These are phyloP conservation scores for Pangasianodon gigas DNA, from an alignment of 2,113 vertebrate genomes.

Conservation along the genomic window DNA sequence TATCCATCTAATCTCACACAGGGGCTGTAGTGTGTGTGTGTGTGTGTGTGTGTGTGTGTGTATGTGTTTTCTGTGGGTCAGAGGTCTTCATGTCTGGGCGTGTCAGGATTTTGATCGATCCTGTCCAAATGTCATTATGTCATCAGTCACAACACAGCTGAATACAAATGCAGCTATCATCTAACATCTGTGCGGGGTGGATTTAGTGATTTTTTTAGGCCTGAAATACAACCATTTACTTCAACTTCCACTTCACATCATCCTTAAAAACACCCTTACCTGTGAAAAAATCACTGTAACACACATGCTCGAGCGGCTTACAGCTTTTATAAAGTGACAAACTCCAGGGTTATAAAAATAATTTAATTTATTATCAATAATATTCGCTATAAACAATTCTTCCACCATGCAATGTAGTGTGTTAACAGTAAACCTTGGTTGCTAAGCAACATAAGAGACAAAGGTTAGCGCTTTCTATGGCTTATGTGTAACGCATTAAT, in stretches of 20 bases:
- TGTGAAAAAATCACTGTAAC: too few relatives aligned
- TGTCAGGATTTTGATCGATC: not conserved
- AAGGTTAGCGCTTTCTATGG: not conserved
- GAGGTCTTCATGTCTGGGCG: not conserved
- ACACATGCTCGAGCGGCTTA: not conserved
- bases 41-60: slow-evolving; percentile 6
- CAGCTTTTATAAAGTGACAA: not conserved
- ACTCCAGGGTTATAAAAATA: not conserved
- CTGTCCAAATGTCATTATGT: not conserved
- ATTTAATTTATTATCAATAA: not conserved
- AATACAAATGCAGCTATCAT: not conserved
- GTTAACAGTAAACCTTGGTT: not conserved
- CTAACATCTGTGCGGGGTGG: not conserved
- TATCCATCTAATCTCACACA: not conserved
- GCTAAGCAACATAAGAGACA: not conserved
- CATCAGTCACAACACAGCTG: not conserved
- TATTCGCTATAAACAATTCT: not conserved
- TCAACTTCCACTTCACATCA: not conserved
- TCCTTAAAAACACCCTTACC: not conserved
- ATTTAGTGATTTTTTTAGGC: too few relatives aligned
- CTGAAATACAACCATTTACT: not conserved
- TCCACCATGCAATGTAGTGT: too few relatives aligned
- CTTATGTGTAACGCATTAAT: not conserved
- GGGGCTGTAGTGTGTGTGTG: not conserved
- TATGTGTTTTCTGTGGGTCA: not conserved